A percentile compares a stretch with the other conserved stretches of the same genome.
phyloP scores from a whole-genome alignment of 2,797 vertebrate species.

The Salarias fasciatus region DNA sequence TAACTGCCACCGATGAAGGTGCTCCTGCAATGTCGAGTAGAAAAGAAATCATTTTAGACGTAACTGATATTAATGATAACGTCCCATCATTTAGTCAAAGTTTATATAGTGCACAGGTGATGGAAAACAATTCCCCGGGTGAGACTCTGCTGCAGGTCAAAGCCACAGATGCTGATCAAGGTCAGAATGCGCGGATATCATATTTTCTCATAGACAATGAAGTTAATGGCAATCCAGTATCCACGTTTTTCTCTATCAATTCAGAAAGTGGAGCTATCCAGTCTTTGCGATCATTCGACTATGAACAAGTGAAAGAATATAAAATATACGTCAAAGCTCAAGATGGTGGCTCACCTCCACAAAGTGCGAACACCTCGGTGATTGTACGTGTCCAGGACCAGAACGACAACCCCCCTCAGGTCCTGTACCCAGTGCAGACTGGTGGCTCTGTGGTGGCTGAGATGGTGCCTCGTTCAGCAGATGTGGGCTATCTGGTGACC shows the following conservation, averaged over 20 bases:
- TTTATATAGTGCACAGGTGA: conserved; percentile 56
- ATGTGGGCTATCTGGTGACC: conserved; percentile 86
- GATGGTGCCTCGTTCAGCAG: conserved; percentile 83
- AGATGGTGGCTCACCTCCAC: conserved; percentile 76
- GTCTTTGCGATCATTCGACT: conserved; percentile 74
- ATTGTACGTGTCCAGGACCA: conserved; percentile 51
- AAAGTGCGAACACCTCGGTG: conserved; percentile 56
- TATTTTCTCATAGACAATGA: conserved; percentile 71
- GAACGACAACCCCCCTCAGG: conserved; percentile 61
- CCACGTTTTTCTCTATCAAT: conserved; percentile 71
- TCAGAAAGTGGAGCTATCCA: conserved; percentile 76
- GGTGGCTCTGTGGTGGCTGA: conserved; percentile 75
- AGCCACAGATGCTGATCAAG: conserved; percentile 69
- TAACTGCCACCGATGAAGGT: conserved; percentile 73
- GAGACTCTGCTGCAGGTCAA: conserved; percentile 49
- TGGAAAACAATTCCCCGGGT: conserved; percentile 72
- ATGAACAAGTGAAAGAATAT: conserved; percentile 70
- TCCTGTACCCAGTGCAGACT: conserved; percentile 68
- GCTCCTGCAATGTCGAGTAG: conserved; percentile 56
- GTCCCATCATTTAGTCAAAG: conserved; percentile 60
- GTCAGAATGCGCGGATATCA: conserved; percentile 75
- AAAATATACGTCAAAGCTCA: conserved; percentile 65
- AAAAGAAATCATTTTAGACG: conserved; percentile 47
- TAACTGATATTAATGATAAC: conserved; percentile 76
- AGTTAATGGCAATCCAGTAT: conserved; percentile 54